Conservation (phyloP, 2,888 invertebrate genomes). For the Lapara coniferarum region DNA sequence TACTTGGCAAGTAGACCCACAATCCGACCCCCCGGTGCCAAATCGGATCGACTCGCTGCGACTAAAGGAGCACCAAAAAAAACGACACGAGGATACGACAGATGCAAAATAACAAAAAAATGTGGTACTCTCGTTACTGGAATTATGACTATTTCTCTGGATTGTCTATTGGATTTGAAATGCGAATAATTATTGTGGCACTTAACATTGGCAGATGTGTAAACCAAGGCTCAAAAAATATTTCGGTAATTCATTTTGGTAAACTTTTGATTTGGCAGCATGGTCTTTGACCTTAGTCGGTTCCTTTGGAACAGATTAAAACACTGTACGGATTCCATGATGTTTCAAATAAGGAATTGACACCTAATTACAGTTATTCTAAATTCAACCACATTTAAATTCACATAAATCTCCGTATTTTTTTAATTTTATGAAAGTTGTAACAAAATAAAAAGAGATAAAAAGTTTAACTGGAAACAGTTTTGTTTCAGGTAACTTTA, state of each 20-base stretch:
- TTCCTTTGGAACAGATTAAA: too few relatives aligned
- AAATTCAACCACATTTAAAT: too few relatives aligned
- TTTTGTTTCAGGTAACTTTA: too few relatives aligned
- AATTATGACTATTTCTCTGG: constrained; percentile 9
- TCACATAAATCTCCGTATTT: too few relatives aligned
- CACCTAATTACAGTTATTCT: too few relatives aligned
- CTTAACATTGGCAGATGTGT: not conserved
- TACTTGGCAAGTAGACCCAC: constrained; percentile 52
- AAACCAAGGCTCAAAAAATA: not conserved
- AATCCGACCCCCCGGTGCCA: constrained; percentile 73
- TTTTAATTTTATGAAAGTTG: too few relatives aligned
- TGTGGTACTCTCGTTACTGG: constrained; percentile 65
- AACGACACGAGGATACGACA: constrained; percentile 74
- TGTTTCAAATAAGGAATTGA: too few relatives aligned
- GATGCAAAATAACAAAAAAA: constrained; percentile 67
- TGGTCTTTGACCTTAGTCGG: too few relatives aligned
- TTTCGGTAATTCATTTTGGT: not conserved
- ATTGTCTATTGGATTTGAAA: constrained; percentile 1
- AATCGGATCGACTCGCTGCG: constrained; percentile 71
- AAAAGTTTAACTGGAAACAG: too few relatives aligned
- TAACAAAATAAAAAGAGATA: too few relatives aligned
- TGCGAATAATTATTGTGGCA: not conserved
- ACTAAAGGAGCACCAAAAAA: constrained; percentile 58
- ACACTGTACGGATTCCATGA: too few relatives aligned
- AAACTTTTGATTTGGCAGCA: not conserved